phyloP scores from a whole-genome alignment of 2,113 vertebrate genomes.

The Otus sunia region DNA sequence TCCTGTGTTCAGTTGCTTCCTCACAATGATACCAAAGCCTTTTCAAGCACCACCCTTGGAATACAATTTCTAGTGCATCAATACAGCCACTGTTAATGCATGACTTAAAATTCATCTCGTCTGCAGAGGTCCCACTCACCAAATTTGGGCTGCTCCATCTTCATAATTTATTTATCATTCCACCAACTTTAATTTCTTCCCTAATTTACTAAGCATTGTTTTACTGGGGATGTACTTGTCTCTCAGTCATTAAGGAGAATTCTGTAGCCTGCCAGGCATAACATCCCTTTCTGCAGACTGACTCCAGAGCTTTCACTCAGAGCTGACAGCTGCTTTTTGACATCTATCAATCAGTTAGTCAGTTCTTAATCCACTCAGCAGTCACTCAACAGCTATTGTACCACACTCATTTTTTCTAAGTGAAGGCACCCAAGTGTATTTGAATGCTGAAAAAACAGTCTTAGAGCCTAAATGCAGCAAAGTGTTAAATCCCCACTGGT shows the following conservation, averaged over 20 bases:
- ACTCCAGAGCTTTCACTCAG: neutral
- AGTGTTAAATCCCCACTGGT: conserved; percentile 21
- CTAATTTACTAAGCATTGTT: neutral
- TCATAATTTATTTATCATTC: conserved; percentile 2
- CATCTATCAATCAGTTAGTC: conserved; percentile 25
- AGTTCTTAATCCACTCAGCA: conserved; percentile 15
- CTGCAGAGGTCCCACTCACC: neutral
- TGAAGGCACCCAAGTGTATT: neutral
- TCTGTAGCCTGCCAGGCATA: neutral
- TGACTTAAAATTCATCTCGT: neutral
- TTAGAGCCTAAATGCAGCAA: conserved; percentile 4
- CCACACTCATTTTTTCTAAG: neutral
- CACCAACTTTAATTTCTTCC: neutral
- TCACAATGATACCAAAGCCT: neutral
- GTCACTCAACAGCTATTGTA: neutral
- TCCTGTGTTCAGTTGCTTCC: neutral
- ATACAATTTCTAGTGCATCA: neutral
- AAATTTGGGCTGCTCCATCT: neutral
- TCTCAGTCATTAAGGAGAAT: neutral
- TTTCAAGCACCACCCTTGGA: neutral
- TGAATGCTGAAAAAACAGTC: neutral
- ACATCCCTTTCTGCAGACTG: neutral
- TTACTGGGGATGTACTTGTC: neutral
- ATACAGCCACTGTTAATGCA: neutral
- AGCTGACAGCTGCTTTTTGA: neutral